These are phyloP conservation scores for Onychomys arenicola DNA, from an alignment of 2,797 vertebrate species.

Conservation along the genomic window DNA sequence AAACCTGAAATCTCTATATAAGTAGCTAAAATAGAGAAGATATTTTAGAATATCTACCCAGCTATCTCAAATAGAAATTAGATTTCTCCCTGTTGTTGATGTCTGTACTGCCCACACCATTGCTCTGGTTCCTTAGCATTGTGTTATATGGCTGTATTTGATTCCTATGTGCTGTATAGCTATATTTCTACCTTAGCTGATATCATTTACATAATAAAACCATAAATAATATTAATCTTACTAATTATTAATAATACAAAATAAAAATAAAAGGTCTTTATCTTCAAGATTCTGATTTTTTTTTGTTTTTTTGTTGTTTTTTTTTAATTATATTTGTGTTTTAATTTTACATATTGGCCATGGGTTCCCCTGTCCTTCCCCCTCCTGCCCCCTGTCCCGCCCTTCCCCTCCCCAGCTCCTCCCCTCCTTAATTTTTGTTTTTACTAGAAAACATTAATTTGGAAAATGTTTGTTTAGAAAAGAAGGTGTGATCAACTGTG, in stretches of 20 bases:
- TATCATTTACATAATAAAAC: background rate
- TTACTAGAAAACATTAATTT: slow-evolving; percentile 40
- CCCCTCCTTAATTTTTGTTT: slow-evolving; percentile 46
- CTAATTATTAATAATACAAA: background rate
- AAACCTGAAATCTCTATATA: slow-evolving; percentile 27
- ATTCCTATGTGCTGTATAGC: background rate
- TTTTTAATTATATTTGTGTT: too few species aligned
- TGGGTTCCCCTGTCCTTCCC: too few species aligned
- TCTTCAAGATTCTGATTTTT: slow-evolving; percentile 8
- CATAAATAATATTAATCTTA: too few species aligned
- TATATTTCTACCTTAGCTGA: background rate
- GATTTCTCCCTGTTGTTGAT: background rate
- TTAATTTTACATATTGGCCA: too few species aligned
- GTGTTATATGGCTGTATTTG: background rate
- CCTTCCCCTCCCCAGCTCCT: too few species aligned
- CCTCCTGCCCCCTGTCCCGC: too few species aligned
- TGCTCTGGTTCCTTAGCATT: slow-evolving; percentile 1
- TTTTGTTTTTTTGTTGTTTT: too few species aligned
- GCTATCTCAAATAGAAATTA: background rate
- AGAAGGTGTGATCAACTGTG: background rate
- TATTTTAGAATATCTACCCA: background rate
- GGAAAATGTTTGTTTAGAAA: slow-evolving; percentile 45
- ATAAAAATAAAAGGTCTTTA: background rate
- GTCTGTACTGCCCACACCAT: background rate
- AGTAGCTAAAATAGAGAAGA: background rate